Base-by-base conservation (phyloP, 2,113 vertebrate species). In the Xiphorhynchus elegans region DNA sequence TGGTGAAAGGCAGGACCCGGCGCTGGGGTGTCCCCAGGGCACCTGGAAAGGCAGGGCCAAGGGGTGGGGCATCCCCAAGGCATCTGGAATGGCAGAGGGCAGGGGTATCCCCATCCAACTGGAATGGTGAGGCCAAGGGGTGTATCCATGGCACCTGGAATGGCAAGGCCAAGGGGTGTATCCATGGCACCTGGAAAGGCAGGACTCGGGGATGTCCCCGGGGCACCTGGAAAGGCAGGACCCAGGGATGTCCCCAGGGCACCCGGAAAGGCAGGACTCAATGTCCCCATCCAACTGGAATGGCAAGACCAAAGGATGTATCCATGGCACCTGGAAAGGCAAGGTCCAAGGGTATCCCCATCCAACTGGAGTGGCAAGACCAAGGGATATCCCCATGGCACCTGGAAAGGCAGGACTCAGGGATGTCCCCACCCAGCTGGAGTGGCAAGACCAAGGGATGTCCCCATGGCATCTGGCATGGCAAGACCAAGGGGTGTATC, bases 341-440 rank as follows among this genome's bases (percentile, higher is more conserved):
- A 59, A 53, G 23, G n/a, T 1, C 1, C 2, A 1, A 19, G 1
- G 53, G 17, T 17, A 44, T 15, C 44, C 9, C 40, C 40, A 40
- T 40, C 40, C 12, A 7, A 0, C 4, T 5, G 7, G 47, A 84
- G 26, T 0, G 13, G 20, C 37, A 44, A 31, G 67, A 35, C 1
- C 3, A 0, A 1, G 29, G 0, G 40, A 1, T 76, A 3, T 49
- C 14, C n/a, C 15, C 29, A 4, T 4, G 17, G 29, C 29, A 11
- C 3, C 29, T 5, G 9, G 14, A 52, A 64, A 1, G 10, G 17
- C 29, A 64, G 37, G 20, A 39, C 26, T 4, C 1, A n/a, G 3
- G 25, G 0, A 4, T 47, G 6, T 52, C 24, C 80, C 31, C 56
- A 4, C 2, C 28, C 40, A 42, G 13, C 62, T 39, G 17, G 60